Evolutionary conservation across 2,113 vertebrate genomes (phyloP).

Genomic region (Leucoraja erinaceus): DNA sequence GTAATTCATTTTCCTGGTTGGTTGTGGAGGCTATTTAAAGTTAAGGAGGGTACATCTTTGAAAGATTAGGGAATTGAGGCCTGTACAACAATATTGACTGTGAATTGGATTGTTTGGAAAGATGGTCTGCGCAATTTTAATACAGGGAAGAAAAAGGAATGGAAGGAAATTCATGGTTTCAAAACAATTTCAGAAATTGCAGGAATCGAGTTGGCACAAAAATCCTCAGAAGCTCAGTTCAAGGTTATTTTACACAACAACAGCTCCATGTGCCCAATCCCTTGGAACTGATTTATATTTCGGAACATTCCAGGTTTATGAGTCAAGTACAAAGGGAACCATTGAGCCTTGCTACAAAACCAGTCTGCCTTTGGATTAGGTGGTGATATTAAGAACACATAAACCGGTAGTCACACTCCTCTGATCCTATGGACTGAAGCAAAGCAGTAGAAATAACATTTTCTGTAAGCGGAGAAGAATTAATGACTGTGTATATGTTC

Average conservation of each 20-base stretch:
- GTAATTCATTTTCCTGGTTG: too few relatives aligned
- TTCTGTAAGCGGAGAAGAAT: background rate
- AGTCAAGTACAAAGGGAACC: slow-evolving; percentile 11
- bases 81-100: too few relatives aligned
- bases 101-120: background rate
- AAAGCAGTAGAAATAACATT: background rate
- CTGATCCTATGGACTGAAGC: background rate
- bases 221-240: background rate
- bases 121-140: background rate
- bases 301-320: slow-evolving; percentile 9
- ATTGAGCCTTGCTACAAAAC: background rate
- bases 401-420: background rate
- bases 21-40: too few relatives aligned
- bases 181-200: background rate
- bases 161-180: background rate
- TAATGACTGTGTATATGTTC: background rate
- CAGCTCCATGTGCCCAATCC: background rate
- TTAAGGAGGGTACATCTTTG: too few relatives aligned
- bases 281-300: slow-evolving; percentile 12
- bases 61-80: too few relatives aligned
- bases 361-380: background rate
- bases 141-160: background rate
- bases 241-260: background rate
- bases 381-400: background rate
- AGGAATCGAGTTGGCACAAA: background rate